Conservation (phyloP, 2,113 vertebrate species). For the Genyomyrus donnyi region DNA sequence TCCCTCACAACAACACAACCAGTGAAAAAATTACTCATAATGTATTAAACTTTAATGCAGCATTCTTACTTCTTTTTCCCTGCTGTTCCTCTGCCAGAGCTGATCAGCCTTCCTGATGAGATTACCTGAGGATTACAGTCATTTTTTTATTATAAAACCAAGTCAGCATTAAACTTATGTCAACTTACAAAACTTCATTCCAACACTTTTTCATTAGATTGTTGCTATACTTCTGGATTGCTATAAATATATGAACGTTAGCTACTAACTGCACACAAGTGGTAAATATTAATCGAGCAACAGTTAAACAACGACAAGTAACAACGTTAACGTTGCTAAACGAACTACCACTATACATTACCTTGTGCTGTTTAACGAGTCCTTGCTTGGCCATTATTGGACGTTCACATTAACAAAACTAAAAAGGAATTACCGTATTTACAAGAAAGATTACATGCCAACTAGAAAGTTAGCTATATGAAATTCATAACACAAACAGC, state of each 20-base stretch:
- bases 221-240: neutral
- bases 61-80: slow-evolving; percentile 61
- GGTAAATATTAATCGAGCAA: neutral
- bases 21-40: neutral
- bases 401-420: neutral
- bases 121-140: slow-evolving; percentile 44
- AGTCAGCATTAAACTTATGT: neutral
- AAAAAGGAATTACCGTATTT: neutral
- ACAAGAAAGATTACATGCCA: neutral
- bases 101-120: slow-evolving; percentile 57
- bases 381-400: slow-evolving; percentile 19
- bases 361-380: slow-evolving; percentile 15
- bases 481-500: neutral
- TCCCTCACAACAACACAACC: neutral
- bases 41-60: neutral
- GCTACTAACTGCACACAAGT: neutral
- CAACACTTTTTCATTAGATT: neutral
- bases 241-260: neutral
- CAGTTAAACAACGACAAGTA: neutral
- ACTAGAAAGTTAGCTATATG: neutral
- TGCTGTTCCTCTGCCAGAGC: slow-evolving; percentile 46
- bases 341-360: neutral
- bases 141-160: neutral
- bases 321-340: neutral
- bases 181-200: neutral